Evolutionary conservation across 2,113 vertebrate genomes (phyloP).

Genomic region (Microtus richardsoni): DNA sequence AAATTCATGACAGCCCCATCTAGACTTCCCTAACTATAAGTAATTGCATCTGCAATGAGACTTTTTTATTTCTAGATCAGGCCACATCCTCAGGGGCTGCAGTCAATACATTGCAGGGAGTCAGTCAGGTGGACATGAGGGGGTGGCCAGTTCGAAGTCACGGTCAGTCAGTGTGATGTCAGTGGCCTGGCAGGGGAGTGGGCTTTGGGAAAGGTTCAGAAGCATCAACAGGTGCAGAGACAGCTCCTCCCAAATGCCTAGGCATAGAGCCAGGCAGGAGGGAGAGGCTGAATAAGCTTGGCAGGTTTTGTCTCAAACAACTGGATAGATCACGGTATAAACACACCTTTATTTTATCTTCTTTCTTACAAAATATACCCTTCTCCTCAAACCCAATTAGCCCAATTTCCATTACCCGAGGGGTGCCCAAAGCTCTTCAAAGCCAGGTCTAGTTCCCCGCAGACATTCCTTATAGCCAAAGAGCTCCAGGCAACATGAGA

Average conservation of each 20-base stretch:
- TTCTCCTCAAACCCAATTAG: slow-evolving; percentile 22
- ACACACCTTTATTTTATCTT: not conserved
- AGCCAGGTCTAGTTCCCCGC: not conserved
- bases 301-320: not conserved
- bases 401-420: not conserved
- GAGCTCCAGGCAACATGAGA: slow-evolving; percentile 62
- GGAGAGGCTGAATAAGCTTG: not conserved
- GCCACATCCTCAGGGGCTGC: not conserved
- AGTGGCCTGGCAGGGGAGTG: not conserved
- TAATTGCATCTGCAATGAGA: not conserved
- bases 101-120: not conserved
- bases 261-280: not conserved
- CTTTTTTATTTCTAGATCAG: not conserved
- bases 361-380: not conserved
- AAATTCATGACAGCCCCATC: not conserved
- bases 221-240: not conserved
- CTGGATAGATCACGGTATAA: not conserved
- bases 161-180: not conserved
- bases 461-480: not conserved
- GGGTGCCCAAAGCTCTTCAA: not conserved
- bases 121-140: not conserved
- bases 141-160: not conserved
- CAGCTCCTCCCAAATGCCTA: accelerated
- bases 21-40: not conserved
- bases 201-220: not conserved